Percentiles rank a stretch among this genome's conserved stretches.
These are phyloP conservation scores for Nyctereutes procyonoides DNA, from an alignment of 2,113 vertebrate genomes.

Conservation along the genomic window DNA sequence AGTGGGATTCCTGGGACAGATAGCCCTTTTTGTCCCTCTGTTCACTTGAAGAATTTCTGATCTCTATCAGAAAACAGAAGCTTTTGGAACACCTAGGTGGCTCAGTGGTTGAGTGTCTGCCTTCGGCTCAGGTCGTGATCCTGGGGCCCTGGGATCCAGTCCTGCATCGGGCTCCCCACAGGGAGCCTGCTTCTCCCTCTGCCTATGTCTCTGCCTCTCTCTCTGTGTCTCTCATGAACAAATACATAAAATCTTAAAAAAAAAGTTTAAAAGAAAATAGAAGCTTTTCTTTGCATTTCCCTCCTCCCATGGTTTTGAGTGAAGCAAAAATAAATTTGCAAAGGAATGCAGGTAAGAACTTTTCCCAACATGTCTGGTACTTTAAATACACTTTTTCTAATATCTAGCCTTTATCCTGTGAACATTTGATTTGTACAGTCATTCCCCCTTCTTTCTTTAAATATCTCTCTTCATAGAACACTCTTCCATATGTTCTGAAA, in stretches of 20 bases:
- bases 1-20: neutral
- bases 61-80: slow-evolving; percentile 41
- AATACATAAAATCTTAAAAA: too few relatives aligned
- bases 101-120: too few relatives aligned
- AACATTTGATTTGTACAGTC: slow-evolving; percentile 1
- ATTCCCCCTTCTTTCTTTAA: slow-evolving; percentile 19
- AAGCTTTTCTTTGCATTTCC: neutral
- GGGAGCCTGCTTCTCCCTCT: too few relatives aligned
- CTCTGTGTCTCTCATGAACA: too few relatives aligned
- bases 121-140: too few relatives aligned
- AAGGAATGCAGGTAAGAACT: neutral
- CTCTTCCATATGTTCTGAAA: slow-evolving; percentile 13
- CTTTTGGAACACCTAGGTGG: neutral
- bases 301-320: neutral
- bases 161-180: too few relatives aligned
- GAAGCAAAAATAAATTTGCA: slow-evolving; percentile 27
- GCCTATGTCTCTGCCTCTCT: too few relatives aligned
- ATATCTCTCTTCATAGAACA: slow-evolving; percentile 33
- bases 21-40: neutral
- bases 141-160: too few relatives aligned
- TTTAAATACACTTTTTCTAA: neutral
- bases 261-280: neutral
- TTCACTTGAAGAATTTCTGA: slow-evolving; percentile 55
- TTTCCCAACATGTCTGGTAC: neutral
- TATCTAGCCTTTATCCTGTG: neutral